Conservation (phyloP, 1,140 invertebrate genomes). For the Listronotus bonariensis region DNA sequence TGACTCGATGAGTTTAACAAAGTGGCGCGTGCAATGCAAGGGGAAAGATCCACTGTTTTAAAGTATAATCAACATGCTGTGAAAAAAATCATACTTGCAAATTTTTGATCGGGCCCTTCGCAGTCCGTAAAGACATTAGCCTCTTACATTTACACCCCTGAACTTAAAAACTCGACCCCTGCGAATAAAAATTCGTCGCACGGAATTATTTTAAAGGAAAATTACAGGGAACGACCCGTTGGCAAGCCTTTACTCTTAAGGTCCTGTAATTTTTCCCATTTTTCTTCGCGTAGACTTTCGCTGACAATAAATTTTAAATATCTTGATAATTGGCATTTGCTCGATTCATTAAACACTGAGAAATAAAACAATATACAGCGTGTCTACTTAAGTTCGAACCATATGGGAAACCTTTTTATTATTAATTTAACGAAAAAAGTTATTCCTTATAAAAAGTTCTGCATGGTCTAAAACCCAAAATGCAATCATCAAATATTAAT, state of each 20-base stretch:
- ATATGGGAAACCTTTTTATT: too few relatives aligned
- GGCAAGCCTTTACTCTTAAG: constrained; percentile 34
- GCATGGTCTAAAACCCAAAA: too few relatives aligned
- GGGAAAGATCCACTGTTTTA: constrained; percentile 53
- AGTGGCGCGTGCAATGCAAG: constrained; percentile 46
- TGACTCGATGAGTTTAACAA: constrained; percentile 53
- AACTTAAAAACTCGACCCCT: constrained; percentile 39
- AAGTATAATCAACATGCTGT: constrained; percentile 53
- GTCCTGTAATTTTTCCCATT: constrained; percentile 20
- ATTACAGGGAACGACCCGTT: constrained; percentile 31
- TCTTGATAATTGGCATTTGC: constrained; percentile 4
- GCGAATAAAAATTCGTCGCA: constrained; percentile 42
- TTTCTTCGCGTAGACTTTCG: neutral
- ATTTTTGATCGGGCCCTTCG: constrained; percentile 55
- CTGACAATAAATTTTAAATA: constrained; percentile 12
- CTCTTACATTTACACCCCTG: constrained; percentile 49
- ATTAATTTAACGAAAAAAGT: too few relatives aligned
- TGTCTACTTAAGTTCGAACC: too few relatives aligned
- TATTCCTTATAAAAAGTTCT: too few relatives aligned
- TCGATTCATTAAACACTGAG: neutral
- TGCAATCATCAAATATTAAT: too few relatives aligned
- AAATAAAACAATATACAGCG: too few relatives aligned
- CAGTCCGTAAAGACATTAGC: constrained; percentile 56
- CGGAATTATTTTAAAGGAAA: constrained; percentile 42
- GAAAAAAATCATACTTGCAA: constrained; percentile 57